Evolutionary conservation across 1,140 invertebrate genomes (phyloP).

Genomic region (Ceratosolen solmsi): DNA sequence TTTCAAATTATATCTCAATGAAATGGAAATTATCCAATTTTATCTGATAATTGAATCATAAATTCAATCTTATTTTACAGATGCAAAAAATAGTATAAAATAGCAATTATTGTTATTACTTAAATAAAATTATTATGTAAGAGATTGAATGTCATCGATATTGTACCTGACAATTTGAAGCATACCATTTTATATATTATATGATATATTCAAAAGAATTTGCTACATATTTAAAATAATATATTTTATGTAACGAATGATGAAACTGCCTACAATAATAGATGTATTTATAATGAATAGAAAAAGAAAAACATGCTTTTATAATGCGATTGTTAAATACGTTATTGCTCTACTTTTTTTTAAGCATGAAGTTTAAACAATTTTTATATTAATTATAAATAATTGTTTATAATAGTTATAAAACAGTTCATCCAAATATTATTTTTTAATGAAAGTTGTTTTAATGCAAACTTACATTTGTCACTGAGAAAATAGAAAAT

Average conservation of each 20-base stretch:
- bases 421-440: background rate
- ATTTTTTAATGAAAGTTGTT: background rate
- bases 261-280: too few relatives aligned
- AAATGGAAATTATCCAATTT: slow-evolving; percentile 5
- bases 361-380: background rate
- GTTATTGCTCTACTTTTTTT: background rate
- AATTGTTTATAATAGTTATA: background rate
- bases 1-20: too few relatives aligned
- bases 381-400: background rate
- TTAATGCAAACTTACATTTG: background rate
- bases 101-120: background rate
- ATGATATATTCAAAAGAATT: background rate
- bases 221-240: background rate
- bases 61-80: slow-evolving; percentile 37
- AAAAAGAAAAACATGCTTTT: background rate
- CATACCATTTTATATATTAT: background rate
- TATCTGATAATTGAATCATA: background rate
- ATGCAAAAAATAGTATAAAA: slow-evolving; percentile 18
- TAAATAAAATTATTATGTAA: background rate
- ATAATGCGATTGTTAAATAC: background rate
- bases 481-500: too few relatives aligned
- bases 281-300: background rate
- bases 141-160: background rate
- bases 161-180: slow-evolving; percentile 37
- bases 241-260: background rate